These are phyloP conservation scores for Sebastes oblongus DNA, from an alignment of 2,797 vertebrate genomes.

Conservation along the genomic window DNA sequence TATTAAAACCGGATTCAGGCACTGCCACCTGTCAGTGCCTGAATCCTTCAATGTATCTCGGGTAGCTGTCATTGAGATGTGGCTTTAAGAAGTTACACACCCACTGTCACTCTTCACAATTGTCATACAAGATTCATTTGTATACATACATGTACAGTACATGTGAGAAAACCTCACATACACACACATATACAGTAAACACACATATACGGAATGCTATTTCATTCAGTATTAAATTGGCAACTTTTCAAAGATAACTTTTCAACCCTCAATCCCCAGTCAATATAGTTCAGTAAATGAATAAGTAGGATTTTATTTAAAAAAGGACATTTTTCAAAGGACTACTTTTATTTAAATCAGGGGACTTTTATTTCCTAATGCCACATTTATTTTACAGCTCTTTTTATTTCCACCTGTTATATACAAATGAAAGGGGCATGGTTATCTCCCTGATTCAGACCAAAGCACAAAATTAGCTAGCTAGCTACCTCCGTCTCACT, in stretches of 20 bases:
- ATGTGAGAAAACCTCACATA: slow-evolving; percentile 1
- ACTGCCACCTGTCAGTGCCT: slow-evolving; percentile 43
- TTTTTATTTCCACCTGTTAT: not conserved
- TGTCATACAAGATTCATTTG: slow-evolving; percentile 33
- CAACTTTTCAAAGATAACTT: not conserved
- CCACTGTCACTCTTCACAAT: slow-evolving; percentile 24
- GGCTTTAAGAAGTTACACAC: slow-evolving; percentile 27
- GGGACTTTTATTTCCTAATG: not conserved
- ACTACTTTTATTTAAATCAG: not conserved
- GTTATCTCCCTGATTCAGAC: not conserved
- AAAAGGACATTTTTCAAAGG: not conserved
- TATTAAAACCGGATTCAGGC: slow-evolving; percentile 61
- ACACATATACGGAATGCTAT: not conserved
- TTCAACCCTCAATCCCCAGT: not conserved
- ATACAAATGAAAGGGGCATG: not conserved
- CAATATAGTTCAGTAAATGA: not conserved
- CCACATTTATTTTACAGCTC: not conserved
- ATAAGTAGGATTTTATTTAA: not conserved
- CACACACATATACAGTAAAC: not conserved
- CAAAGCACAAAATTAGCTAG: not conserved
- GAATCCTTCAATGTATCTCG: slow-evolving; percentile 50
- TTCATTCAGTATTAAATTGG: not conserved
- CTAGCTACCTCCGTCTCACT: not conserved
- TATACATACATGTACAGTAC: not conserved
- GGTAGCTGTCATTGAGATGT: slow-evolving; percentile 56